phyloP scores from a whole-genome alignment of 2,113 vertebrate genomes.

The Odontophorus gujanensis region DNA sequence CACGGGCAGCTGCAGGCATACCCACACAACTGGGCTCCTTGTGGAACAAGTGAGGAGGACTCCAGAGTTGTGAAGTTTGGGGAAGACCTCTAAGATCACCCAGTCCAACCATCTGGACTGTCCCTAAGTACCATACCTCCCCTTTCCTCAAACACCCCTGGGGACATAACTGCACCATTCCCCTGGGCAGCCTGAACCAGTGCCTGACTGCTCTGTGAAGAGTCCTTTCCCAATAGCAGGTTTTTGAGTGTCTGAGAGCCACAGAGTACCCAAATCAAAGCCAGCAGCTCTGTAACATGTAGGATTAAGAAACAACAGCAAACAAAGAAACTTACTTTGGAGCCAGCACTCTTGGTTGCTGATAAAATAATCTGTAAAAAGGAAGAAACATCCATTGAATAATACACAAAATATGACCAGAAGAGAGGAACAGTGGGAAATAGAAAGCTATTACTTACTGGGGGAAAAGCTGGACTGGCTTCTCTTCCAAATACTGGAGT shows the following conservation, averaged over 20 bases:
- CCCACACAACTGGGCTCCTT: not conserved
- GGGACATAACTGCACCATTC: no score
- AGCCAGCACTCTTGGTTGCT: slow-evolving; percentile 70
- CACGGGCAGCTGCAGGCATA: not conserved
- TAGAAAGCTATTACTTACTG: slow-evolving; percentile 57
- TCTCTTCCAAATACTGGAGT: slow-evolving; percentile 54
- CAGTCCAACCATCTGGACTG: no score
- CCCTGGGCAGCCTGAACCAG: no score
- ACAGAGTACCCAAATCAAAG: not conserved
- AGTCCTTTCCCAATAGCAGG: not conserved
- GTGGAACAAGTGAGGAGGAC: not conserved
- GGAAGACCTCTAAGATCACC: no score
- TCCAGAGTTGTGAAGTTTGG: no score
- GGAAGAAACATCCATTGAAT: slow-evolving; percentile 1
- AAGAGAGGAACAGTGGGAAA: not conserved
- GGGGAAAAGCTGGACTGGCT: slow-evolving; percentile 19
- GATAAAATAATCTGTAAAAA: slow-evolving; percentile 73
- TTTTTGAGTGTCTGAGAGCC: not conserved
- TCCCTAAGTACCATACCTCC: no score
- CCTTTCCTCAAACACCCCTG: no score
- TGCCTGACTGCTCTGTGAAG: no score
- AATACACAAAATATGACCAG: not conserved
- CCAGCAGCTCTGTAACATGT: not conserved
- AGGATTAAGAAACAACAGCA: not conserved
- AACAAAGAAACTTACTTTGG: slow-evolving; percentile 59